A percentile compares a stretch with the other conserved stretches of the same genome.
Conservation (phyloP, 2,113 vertebrate genomes). For the Poeciliopsis prolifica region DNA sequence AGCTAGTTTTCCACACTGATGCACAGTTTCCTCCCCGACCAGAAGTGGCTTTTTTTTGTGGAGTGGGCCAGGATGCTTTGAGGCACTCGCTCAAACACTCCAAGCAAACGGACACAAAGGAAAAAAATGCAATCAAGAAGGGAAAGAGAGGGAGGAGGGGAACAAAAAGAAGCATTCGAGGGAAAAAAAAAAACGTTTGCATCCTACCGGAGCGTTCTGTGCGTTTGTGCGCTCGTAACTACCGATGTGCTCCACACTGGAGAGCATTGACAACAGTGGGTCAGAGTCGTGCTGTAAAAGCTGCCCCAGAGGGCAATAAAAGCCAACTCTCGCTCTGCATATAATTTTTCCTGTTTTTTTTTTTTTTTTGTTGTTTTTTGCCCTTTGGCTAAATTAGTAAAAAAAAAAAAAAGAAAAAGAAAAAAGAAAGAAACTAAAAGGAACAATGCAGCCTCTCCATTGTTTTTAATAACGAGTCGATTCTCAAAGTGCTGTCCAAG, state of each 20-base stretch:
- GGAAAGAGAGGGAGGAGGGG: no score
- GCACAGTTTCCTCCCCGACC: no score
- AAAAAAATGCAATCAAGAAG: no score
- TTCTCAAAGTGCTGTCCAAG: slow-evolving; percentile 29
- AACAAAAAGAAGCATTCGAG: no score
- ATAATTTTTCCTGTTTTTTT: background rate
- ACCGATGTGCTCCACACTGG: slow-evolving; percentile 10
- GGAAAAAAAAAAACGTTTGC: no score
- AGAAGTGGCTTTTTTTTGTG: no score
- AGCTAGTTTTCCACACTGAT: background rate
- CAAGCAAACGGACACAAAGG: no score
- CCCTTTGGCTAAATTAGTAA: slow-evolving; percentile 36
- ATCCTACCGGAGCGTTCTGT: no score
- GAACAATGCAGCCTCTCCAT: slow-evolving; percentile 54
- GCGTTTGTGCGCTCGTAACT: slow-evolving; percentile 9
- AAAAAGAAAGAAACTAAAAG: background rate
- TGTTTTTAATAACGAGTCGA: slow-evolving; percentile 64
- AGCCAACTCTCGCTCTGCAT: slow-evolving; percentile 27
- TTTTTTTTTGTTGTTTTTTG: slow-evolving; percentile 22
- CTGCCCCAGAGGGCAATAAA: slow-evolving; percentile 55
- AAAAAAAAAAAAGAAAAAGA: no score
- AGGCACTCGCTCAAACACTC: no score
- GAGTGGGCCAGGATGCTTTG: no score
- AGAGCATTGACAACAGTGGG: slow-evolving; percentile 20
- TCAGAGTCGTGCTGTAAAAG: slow-evolving; percentile 52